Conservation (phyloP, 2,888 invertebrate genomes). For the Rotaria socialis region DNA sequence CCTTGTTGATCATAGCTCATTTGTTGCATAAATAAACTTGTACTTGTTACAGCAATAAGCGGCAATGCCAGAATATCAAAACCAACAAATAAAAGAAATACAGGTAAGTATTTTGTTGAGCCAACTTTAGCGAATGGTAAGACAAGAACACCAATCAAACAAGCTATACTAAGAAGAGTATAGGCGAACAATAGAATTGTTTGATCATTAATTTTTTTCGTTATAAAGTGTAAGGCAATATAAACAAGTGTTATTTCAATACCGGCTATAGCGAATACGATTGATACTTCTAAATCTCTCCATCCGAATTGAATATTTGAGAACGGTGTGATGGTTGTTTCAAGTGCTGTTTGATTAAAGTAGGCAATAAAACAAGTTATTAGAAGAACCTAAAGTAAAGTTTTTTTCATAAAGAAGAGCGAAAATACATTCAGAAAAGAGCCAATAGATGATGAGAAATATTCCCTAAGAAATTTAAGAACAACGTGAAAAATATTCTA, state of each 20-base stretch:
- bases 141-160: conserved; percentile 52
- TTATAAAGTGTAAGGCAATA: conserved; percentile 54
- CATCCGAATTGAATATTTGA: conserved; percentile 56
- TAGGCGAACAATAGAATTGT: conserved; percentile 55
- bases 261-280: conserved; percentile 59
- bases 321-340: conserved; percentile 60
- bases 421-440: no score
- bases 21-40: background rate
- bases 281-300: conserved; percentile 59
- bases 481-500: no score
- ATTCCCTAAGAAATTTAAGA: no score
- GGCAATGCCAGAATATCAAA: background rate
- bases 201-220: conserved; percentile 54
- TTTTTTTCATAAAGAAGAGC: no score
- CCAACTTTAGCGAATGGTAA: conserved; percentile 50
- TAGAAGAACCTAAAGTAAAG: conserved; percentile 51
- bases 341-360: conserved; percentile 60
- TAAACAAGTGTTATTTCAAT: conserved; percentile 56
- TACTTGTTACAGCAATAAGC: background rate
- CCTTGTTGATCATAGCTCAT: background rate
- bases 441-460: no score
- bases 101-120: conserved; percentile 20
- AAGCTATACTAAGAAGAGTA: conserved; percentile 51
- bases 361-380: conserved; percentile 58
- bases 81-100: background rate